Evolutionary conservation across 2,888 invertebrate genomes (phyloP), one percentile per base, ranked within the genome.

Genomic region (Tenthredo amoena): DNA sequence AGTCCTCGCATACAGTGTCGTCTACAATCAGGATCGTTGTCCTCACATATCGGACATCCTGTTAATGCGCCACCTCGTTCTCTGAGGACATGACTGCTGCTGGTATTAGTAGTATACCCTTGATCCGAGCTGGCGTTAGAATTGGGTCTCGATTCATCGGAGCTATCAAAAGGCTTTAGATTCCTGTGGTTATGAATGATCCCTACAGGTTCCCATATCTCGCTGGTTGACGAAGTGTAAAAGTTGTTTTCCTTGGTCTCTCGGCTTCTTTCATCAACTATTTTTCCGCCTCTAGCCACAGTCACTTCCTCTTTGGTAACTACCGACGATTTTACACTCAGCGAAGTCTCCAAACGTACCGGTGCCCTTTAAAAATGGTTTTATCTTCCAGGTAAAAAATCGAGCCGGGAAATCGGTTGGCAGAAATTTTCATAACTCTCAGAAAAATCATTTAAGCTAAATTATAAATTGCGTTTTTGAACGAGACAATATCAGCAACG

Each of bases 221-320:
- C 96, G 87, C 95, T 95, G 82, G 96, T 95, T 77, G 95, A 95
- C 89, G 95, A 96, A 76, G 95, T 95, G 92, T 96, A 96, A 90
- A 95, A 95, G 92, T 96, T 96, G 91, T 96, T 96, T 90, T 96
- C 96, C 92, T 96, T 96, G 62, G 96, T 96, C 92, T 96, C 96
- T 81, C 96, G 94, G 86, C 95, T 95, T 7, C 96, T 93, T 91
- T 96, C 96, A 92, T 96, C 96, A n/a, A 96, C 95, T 85, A 96
- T 94, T 88, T 95, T 95, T 1, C 96, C 96, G 86, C 95, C 96
- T 40, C 95, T 94, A 0, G 96, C 95, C 43, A 96, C 96, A 0
- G 96, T 96, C 87, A 96, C 96, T 91, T 96, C 96, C 91, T 96
- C 96, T 87, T 96, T 96, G 86, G 96, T 96, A 65, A 96, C 95